Conservation (phyloP, 2,888 invertebrate genomes). For the Mythimna vitellina region DNA sequence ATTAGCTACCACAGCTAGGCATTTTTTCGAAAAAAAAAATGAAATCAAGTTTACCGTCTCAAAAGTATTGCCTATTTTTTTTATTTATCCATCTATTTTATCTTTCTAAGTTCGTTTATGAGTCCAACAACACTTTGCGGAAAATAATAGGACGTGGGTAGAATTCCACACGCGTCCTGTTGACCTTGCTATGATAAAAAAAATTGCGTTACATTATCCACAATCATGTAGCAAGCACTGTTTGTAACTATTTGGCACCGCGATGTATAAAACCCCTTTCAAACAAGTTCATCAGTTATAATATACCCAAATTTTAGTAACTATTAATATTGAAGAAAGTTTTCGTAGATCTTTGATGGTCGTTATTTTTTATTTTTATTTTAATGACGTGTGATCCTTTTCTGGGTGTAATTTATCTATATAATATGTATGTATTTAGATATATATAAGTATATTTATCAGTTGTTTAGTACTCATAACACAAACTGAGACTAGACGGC, state of each 20-base stretch:
- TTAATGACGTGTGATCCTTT: too few species aligned
- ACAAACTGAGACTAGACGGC: too few species aligned
- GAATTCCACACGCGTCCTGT: conserved; percentile 62
- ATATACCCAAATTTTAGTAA: not conserved
- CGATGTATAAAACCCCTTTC: not conserved
- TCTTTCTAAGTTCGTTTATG: not conserved
- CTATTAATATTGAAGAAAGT: not conserved
- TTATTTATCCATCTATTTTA: not conserved
- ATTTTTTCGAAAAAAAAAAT: not conserved
- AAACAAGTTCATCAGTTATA: not conserved
- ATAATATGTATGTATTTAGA: too few species aligned
- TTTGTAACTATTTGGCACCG: conserved; percentile 24
- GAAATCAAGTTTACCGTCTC: not conserved
- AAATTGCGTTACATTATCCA: conserved; percentile 60
- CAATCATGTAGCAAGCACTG: conserved; percentile 17
- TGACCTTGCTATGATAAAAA: conserved; percentile 65
- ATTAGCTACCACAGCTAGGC: not conserved
- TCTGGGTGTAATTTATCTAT: too few species aligned
- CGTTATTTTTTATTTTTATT: too few species aligned
- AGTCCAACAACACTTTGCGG: conserved; percentile 37
- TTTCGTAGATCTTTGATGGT: too few species aligned
- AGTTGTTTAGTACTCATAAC: too few species aligned
- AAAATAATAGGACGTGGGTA: conserved; percentile 64
- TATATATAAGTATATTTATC: too few species aligned
- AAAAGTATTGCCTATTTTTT: not conserved